phyloP scores from a whole-genome alignment of 2,113 vertebrate genomes.

The Pomatostomus ruficeps region DNA sequence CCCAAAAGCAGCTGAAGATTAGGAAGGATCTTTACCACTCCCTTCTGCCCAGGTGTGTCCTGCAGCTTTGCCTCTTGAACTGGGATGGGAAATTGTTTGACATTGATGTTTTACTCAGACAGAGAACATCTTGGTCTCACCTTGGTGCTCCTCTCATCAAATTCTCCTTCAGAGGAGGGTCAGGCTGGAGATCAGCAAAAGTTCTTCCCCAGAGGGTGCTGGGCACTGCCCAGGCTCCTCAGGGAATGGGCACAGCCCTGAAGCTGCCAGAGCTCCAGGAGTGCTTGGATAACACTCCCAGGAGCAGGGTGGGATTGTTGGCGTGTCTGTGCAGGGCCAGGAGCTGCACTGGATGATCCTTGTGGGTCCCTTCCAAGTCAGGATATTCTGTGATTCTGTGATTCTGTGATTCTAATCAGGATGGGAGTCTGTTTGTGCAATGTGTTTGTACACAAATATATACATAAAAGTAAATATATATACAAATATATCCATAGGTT shows the following conservation, averaged over 20 bases:
- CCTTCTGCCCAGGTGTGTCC: no score
- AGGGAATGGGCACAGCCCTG: rapidly evolving
- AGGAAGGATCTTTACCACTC: no score
- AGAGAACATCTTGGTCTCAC: background rate
- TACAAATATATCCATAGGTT: background rate
- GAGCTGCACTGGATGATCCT: background rate
- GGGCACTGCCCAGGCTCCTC: background rate
- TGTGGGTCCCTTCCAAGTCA: background rate
- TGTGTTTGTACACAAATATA: background rate
- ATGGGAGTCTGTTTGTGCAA: background rate
- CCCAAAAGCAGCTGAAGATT: no score
- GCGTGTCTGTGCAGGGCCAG: background rate
- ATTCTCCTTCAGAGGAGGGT: background rate
- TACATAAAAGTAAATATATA: background rate
- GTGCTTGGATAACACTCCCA: rapidly evolving
- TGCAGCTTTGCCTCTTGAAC: no score
- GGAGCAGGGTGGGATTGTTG: background rate
- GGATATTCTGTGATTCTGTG: background rate
- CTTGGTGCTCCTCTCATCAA: background rate
- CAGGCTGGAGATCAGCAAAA: background rate
- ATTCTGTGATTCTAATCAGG: background rate
- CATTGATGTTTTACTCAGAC: no score
- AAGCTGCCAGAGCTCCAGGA: background rate
- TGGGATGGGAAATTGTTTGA: no score
- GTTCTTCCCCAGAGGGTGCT: background rate